Base-by-base conservation (phyloP, 37 sponge, comb jelly and placozoan species). In the Beroe forskalii region DNA sequence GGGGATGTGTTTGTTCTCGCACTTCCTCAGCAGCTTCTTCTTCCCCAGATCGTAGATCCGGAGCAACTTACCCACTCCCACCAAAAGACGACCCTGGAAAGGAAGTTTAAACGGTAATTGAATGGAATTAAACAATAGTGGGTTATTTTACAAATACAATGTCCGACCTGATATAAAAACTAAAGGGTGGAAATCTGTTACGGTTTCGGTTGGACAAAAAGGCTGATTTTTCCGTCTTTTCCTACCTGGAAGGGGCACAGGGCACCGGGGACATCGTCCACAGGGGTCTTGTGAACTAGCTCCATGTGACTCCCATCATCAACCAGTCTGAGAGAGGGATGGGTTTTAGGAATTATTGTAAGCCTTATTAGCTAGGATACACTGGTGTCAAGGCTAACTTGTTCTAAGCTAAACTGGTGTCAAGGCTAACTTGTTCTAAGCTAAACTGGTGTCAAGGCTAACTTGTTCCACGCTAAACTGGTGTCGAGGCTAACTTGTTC, bases 1-100 rank as follows among this genome's bases (percentile, higher is more conserved):
- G 98, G n/a, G 98, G 33, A 97, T 90, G 67, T 96, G 96, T 94
- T 96, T 98, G 72, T 98, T 98, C 76, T 98, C 99, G 66, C 97
- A 96, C 75, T 98, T 98, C 39, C 99, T 90, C 67, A 98, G 92
- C 93, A 98, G 93, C 69, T 98, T 98, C 92, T 94, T 95, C 91
- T 95, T 95, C 33, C 99, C 99, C 27, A 98, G 89, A 63, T 98
- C 99, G 76, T 98, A 98, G 40, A 98, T 92, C 24, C 99, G 42
- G 27, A 98, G 92, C 0, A 96, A 91, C 60, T 91, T 93, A 3
- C 97, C 99, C 0, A 95, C 93, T 8, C 99, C 99, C 17, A 96
- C 97, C 14, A 98, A 91, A 0, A 98, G 92, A 3, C 98, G 91
- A 55, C 97, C 97, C 37, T 62, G 55, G 40, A 64, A 90, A n/a